Evolutionary conservation across 2,888 invertebrate species (phyloP).

Genomic region (Parasteatoda lunata): DNA sequence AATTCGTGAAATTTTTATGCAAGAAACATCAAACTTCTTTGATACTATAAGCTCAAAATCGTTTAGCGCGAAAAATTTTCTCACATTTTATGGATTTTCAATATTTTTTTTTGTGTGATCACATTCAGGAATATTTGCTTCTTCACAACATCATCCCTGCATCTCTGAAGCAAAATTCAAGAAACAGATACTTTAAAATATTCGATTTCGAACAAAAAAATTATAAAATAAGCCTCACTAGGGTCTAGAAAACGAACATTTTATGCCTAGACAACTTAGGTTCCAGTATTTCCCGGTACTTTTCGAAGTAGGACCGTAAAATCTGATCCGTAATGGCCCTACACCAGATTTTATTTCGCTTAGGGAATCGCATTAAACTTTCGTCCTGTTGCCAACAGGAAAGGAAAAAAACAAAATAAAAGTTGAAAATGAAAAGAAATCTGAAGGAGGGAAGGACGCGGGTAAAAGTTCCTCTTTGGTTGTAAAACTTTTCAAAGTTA

Average conservation of each 20-base stretch:
- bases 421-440: slow-evolving; percentile 10
- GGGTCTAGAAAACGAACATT: slow-evolving; percentile 4
- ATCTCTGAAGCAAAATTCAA: neutral
- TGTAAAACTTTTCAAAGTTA: slow-evolving; percentile 54
- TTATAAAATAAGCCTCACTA: neutral
- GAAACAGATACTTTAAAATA: neutral
- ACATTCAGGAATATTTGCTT: neutral
- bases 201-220: neutral
- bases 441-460: neutral
- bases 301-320: slow-evolving; percentile 20
- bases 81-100: too few species aligned
- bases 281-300: neutral
- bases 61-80: too few species aligned
- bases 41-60: too few species aligned
- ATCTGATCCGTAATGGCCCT: slow-evolving; percentile 45
- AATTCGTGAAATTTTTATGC: too few species aligned
- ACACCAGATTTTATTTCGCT: slow-evolving; percentile 55
- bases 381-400: slow-evolving; percentile 28
- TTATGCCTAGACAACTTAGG: slow-evolving; percentile 20
- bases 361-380: slow-evolving; percentile 55
- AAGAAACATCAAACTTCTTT: too few species aligned
- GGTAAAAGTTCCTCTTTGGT: slow-evolving; percentile 37
- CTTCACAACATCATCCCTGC: neutral
- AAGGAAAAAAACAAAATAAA: slow-evolving; percentile 28
- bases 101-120: too few species aligned